Conservation (phyloP, 1,140 invertebrate species). For the Hestina assimilis region DNA sequence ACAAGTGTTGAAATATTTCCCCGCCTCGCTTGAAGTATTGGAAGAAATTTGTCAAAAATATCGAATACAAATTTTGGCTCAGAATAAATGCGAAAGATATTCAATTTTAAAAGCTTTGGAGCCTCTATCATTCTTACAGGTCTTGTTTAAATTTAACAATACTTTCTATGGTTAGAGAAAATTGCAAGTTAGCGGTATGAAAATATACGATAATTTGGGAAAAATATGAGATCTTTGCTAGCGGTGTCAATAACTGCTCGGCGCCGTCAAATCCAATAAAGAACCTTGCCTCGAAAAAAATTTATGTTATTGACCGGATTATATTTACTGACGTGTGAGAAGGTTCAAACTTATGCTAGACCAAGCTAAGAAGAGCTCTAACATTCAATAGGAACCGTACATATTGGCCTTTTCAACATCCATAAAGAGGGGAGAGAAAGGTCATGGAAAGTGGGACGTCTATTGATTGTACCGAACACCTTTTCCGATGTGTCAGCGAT, state of each 20-base stretch:
- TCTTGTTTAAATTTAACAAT: constrained; percentile 4
- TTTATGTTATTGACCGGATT: constrained; percentile 73
- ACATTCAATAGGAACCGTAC: constrained; percentile 26
- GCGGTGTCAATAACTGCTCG: constrained; percentile 52
- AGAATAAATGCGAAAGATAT: constrained; percentile 24
- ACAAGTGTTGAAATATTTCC: constrained; percentile 37
- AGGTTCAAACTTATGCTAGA: constrained; percentile 37
- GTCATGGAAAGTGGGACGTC: constrained; percentile 47
- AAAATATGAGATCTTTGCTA: constrained; percentile 29
- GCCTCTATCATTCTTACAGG: constrained; percentile 3
- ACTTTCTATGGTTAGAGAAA: no score
- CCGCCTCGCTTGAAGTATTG: constrained; percentile 28
- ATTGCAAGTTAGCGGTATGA: constrained; percentile 9
- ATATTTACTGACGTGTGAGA: constrained; percentile 63
- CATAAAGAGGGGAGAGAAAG: constrained; percentile 37
- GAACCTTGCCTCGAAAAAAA: constrained; percentile 62
- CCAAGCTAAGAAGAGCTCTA: constrained; percentile 38
- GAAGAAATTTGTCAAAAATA: constrained; percentile 45
- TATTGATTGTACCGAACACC: constrained; percentile 73
- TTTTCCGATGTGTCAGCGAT: constrained; percentile 64
- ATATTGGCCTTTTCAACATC: constrained; percentile 29
- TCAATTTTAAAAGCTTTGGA: constrained; percentile 21
- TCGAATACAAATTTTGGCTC: constrained; percentile 16
- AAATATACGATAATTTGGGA: constrained; percentile 48
- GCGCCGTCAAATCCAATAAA: constrained; percentile 70